Evolutionary conservation across 2,888 invertebrate genomes (phyloP).

Genomic region (Leptopterna dolabrata): DNA sequence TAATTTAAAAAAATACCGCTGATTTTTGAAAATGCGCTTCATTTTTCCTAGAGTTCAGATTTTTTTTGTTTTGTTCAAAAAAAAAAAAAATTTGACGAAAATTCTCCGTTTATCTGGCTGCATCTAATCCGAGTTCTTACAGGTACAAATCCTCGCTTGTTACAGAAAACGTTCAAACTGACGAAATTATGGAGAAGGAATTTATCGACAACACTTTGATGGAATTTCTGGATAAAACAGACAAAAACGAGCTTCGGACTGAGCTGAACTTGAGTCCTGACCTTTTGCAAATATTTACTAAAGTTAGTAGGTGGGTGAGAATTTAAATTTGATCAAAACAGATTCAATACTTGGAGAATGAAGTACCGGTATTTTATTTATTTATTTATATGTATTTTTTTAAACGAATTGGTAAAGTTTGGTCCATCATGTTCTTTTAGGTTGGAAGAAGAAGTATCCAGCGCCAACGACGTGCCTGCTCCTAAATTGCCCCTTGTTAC

Average conservation of each 20-base stretch:
- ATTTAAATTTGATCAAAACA: background rate
- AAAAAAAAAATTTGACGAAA: too few relatives aligned
- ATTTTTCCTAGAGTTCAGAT: too few relatives aligned
- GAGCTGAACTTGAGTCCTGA: constrained; percentile 8
- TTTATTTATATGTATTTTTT: background rate
- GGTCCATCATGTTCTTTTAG: background rate
- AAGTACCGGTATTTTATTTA: too few relatives aligned
- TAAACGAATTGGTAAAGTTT: too few relatives aligned
- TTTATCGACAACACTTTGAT: background rate
- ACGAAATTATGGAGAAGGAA: constrained; percentile 25
- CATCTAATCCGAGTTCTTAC: too few relatives aligned
- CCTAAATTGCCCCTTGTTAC: background rate
- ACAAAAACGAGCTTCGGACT: background rate
- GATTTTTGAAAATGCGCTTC: too few relatives aligned
- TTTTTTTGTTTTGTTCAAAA: too few relatives aligned
- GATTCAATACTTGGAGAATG: too few relatives aligned
- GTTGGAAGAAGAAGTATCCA: background rate
- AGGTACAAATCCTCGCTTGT: background rate
- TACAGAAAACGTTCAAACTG: constrained; percentile 54
- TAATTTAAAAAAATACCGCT: too few relatives aligned
- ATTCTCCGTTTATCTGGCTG: too few relatives aligned
- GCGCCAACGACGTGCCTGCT: background rate
- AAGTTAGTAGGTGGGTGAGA: background rate
- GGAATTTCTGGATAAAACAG: constrained; percentile 6
- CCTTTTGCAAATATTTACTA: constrained; percentile 4